phyloP scores from a whole-genome alignment of 2,888 invertebrate species.

The Dioctria rufipes region DNA sequence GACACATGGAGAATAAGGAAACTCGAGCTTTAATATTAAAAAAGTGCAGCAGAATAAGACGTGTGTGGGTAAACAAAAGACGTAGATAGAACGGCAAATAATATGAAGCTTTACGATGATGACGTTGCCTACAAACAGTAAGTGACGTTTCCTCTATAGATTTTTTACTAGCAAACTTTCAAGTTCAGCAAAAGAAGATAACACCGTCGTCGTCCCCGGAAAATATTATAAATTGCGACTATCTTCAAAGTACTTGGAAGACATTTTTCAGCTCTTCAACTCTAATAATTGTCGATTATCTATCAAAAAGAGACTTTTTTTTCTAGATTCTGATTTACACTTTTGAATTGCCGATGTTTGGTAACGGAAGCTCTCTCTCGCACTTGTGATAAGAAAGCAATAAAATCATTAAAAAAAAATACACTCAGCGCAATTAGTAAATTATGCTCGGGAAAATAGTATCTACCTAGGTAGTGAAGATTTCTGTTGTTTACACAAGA shows the following conservation, averaged over 20 bases:
- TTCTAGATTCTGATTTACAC: neutral
- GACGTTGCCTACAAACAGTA: neutral
- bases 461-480: neutral
- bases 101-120: conserved; percentile 1
- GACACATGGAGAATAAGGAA: neutral
- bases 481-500: neutral
- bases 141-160: conserved; percentile 1
- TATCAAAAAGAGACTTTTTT: conserved; percentile 2
- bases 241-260: neutral
- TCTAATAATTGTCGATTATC: neutral
- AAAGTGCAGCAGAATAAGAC: neutral
- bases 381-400: conserved; percentile 25
- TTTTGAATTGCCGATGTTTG: conserved; percentile 8
- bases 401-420: neutral
- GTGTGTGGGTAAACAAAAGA: conserved; percentile 19
- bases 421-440: conserved; percentile 3
- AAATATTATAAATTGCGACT: conserved; percentile 7
- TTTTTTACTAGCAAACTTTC: neutral
- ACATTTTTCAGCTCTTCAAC: neutral
- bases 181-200: neutral
- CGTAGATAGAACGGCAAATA: neutral
- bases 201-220: neutral
- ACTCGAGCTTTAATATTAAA: neutral
- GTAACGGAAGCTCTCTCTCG: neutral
- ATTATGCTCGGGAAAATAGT: conserved; percentile 16